Base-by-base conservation (phyloP, 2,113 vertebrate species). In the Epinephelus lanceolatus region DNA sequence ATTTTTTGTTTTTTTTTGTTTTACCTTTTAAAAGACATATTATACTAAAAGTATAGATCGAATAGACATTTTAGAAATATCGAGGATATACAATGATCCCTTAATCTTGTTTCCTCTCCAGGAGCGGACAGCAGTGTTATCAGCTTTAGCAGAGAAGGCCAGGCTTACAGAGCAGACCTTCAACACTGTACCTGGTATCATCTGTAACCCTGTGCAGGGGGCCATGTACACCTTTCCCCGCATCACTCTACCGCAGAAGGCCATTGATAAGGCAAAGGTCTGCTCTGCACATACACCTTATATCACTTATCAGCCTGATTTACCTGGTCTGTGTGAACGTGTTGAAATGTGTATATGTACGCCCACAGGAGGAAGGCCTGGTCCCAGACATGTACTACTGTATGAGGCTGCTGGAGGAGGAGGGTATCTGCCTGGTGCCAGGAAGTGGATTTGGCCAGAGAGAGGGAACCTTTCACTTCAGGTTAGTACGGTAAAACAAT, bases 181-280 rank as follows among this genome's bases (percentile, higher is more conserved):
- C 83, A 97, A 97, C 78, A 81, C 80, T 0, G 90, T 94, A 0
- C 96, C 97, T 0, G 98, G 98, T 0, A 95, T 99, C 93, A 94
- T 0, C 70, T 99, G 97, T 87, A 98, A 98, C 93, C 97, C 98
- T 0, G 97, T 98, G 71, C 98, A 99, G 90, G 98, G 98, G 0
- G 98, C 98, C 84, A 98, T 98, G 98, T 98, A 98, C 82, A 96
- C 97, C 25, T 98, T 98, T 87, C 98, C 97, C 0, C 89, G 91
- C 0, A 94, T 98, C 67, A 81, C 94, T 12, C 90, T 99, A 19
- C 96, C 98, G 0, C 92, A 95, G 5, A 93, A 91, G 0, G 97
- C 97, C 0, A 74, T 97, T 9, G 89, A 88, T 9, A 95, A 93
- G 0, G 98, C 98, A 1, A 83, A 97, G 97, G 97, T 98, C 17